phyloP scores from a whole-genome alignment of 1,140 invertebrate species.

The Anastatus disparis region DNA sequence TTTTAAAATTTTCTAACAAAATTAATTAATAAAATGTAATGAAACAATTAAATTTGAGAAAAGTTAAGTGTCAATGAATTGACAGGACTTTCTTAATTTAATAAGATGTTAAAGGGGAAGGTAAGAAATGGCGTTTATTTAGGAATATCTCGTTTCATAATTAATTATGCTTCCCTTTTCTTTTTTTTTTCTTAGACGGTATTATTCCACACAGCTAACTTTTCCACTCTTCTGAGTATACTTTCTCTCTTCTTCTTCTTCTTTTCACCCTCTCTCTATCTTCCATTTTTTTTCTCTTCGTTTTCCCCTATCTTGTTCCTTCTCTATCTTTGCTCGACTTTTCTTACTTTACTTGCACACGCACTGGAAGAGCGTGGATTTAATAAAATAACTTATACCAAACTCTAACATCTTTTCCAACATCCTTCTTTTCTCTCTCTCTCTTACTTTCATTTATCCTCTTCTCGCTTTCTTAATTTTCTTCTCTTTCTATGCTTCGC shows the following conservation, averaged over 20 bases:
- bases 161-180: conserved; percentile 4
- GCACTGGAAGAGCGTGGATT: conserved; percentile 43
- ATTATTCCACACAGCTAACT: conserved; percentile 4
- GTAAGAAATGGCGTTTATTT: background rate
- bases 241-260: background rate
- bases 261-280: background rate
- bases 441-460: background rate
- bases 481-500: background rate
- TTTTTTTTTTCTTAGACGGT: too few species aligned
- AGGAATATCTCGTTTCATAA: background rate
- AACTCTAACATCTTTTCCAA: conserved; percentile 47
- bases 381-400: conserved; percentile 55
- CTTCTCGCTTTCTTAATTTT: too few species aligned
- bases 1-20: too few species aligned
- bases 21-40: too few species aligned
- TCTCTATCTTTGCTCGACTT: background rate
- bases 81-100: too few species aligned
- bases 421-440: conserved; percentile 26
- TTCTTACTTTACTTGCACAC: background rate
- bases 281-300: background rate
- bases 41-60: too few species aligned
- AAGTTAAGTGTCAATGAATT: too few species aligned
- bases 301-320: background rate
- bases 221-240: conserved; percentile 17
- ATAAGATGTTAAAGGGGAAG: too few species aligned